Conservation (phyloP, 2,797 vertebrate species). For the Artibeus jamaicensis region DNA sequence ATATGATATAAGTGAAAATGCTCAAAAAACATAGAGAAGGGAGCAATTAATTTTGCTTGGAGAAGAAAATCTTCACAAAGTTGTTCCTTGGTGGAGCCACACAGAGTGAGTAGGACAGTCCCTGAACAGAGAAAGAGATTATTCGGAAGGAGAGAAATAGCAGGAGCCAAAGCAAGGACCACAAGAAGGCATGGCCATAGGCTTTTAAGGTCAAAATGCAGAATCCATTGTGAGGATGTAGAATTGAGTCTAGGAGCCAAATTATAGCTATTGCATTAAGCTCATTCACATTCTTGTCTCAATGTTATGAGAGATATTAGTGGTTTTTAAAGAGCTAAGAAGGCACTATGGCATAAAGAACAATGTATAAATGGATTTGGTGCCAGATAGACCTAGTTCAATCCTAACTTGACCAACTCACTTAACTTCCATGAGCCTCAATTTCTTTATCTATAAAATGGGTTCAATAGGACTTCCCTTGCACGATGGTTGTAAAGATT, state of each 20-base stretch:
- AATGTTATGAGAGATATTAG: not conserved
- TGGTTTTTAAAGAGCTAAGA: not conserved
- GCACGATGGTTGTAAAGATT: not conserved
- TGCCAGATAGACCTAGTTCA: not conserved
- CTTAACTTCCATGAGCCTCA: not conserved
- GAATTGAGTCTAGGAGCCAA: not conserved
- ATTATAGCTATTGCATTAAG: not conserved
- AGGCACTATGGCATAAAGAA: not conserved
- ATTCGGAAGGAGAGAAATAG: not conserved
- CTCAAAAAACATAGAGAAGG: not conserved
- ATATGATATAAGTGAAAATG: not conserved
- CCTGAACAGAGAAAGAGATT: not conserved
- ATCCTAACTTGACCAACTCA: not conserved
- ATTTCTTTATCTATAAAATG: not conserved
- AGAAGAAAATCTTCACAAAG: not conserved
- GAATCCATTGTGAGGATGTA: not conserved
- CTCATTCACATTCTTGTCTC: not conserved
- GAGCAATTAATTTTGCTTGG: not conserved
- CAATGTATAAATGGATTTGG: not conserved
- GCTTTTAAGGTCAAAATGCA: not conserved
- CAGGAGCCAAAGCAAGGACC: not conserved
- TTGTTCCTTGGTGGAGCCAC: not conserved
- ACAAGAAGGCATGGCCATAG: not conserved
- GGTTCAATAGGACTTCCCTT: not conserved
- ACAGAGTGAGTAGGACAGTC: not conserved